Percentiles rank a stretch among this genome's conserved stretches.
Conservation (phyloP, 92 coral and sea anemone species). For the Siderastrea radians region DNA sequence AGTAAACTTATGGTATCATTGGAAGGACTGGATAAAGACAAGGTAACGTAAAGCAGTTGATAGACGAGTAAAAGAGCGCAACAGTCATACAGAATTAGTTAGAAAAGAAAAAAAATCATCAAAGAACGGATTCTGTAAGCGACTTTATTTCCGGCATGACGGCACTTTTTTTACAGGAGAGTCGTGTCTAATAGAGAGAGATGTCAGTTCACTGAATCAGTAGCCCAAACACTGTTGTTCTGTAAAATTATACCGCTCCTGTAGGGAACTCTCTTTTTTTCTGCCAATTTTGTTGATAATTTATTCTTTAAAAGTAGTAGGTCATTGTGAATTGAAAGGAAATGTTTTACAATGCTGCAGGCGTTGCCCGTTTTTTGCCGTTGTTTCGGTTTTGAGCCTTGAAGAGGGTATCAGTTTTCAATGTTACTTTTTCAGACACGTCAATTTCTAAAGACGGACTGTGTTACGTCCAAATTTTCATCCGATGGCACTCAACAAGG, state of each 20-base stretch:
- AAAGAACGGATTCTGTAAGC: neutral
- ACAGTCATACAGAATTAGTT: neutral
- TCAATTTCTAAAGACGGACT: slow-evolving; percentile 36
- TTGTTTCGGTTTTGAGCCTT: neutral
- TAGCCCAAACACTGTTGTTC: too few relatives aligned
- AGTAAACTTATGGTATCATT: neutral
- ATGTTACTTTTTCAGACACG: slow-evolving; percentile 20
- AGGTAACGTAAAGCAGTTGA: neutral
- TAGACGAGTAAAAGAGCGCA: neutral
- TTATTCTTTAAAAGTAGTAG: too few relatives aligned
- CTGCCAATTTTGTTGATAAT: too few relatives aligned
- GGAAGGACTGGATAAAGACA: neutral
- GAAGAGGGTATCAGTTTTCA: neutral
- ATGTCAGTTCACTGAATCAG: too few relatives aligned
- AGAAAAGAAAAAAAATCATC: neutral
- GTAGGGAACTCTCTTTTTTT: too few relatives aligned
- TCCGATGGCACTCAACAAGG: slow-evolving; percentile 13
- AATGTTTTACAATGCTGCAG: too few relatives aligned
- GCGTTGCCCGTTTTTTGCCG: too few relatives aligned
- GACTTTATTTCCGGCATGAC: neutral
- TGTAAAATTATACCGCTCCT: too few relatives aligned
- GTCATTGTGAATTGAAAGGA: too few relatives aligned
- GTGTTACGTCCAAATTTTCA: slow-evolving; percentile 34
- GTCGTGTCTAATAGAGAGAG: too few relatives aligned
- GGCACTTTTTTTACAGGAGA: neutral